Base-by-base conservation (phyloP, 2,113 vertebrate species). In the Marmota monax region DNA sequence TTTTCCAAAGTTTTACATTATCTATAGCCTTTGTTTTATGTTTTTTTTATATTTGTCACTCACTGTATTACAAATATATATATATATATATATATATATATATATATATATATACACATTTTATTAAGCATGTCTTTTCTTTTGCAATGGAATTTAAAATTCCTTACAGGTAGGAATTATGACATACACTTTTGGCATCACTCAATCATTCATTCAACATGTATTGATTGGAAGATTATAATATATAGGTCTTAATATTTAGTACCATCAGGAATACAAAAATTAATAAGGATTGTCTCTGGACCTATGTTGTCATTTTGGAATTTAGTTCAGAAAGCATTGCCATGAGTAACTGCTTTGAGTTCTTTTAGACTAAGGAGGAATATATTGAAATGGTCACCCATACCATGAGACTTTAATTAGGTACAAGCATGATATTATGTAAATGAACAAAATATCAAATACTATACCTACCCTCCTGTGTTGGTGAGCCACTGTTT, bases 201-300 rank as follows among this genome's bases (percentile, higher is more conserved):
- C 72, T 84, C 13, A 73, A 77, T 83, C n/a, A 53, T 86, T 65
- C 12, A 58, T 85, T 86, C 17, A 90, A 77, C 45, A 32, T 80
- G 20, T 77, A 45, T 39, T 65, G 45, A 25, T 39, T 61, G 13
- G 22, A 73, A 65, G 34, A 65, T 42, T 23, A 16, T 80, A 48
- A 42, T 56, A 22, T 74, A 56, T 76, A 93, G 86, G 32, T 51
- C 4, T 83, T 76, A 45, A n/a, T 79, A 92, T 70, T n/a, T 95
- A 7, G 2, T 72, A 74, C 10, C n/a, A 90, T 61, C 65, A 12
- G n/a, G 9, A 53, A 86, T 45, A 48, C 8, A 88, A 76, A 96
- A 79, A 72, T 73, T 83, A 70, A 72, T 92, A 48, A 80, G 61
- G 92, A 29, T 27, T 53, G 4, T 78, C 70, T 92, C 37, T 94